Percentiles rank a stretch among this genome's conserved stretches.
phyloP scores from a whole-genome alignment of 2,888 invertebrate species.

The Epirrita christyi region DNA sequence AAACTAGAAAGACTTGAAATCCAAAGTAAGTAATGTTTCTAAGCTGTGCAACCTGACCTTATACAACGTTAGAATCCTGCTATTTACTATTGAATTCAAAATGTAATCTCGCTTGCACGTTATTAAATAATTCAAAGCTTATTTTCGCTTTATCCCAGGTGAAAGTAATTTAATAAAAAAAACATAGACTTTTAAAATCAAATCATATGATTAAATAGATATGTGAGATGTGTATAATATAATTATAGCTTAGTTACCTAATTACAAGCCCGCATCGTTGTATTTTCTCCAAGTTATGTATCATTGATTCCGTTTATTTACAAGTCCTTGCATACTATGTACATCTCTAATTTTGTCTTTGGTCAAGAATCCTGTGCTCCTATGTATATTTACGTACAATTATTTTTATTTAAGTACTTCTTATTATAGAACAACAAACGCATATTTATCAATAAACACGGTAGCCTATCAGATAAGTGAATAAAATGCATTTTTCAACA shows the following conservation, averaged over 20 bases:
- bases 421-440: neutral
- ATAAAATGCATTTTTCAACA: constrained; percentile 52
- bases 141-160: constrained; percentile 8
- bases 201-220: too few species aligned
- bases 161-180: too few species aligned
- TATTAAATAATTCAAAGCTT: constrained; percentile 16
- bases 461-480: constrained; percentile 55
- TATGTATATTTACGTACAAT: too few species aligned
- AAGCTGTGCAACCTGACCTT: constrained; percentile 35
- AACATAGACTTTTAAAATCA: too few species aligned
- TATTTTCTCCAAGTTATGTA: too few species aligned
- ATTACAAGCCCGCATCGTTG: too few species aligned
- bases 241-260: too few species aligned
- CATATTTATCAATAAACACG: constrained; percentile 17
- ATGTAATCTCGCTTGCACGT: constrained; percentile 5
- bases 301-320: too few species aligned
- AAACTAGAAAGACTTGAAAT: constrained; percentile 87
- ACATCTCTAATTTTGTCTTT: too few species aligned
- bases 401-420: neutral
- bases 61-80: constrained; percentile 21
- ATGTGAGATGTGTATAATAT: too few species aligned
- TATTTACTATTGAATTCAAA: constrained; percentile 20
- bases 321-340: too few species aligned
- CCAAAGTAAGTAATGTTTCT: constrained; percentile 85
- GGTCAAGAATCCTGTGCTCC: too few species aligned